Evolutionary conservation across 2,113 vertebrate genomes (phyloP), one percentile per base, ranked within the genome.

Genomic region (Odobenus rosmarus): DNA sequence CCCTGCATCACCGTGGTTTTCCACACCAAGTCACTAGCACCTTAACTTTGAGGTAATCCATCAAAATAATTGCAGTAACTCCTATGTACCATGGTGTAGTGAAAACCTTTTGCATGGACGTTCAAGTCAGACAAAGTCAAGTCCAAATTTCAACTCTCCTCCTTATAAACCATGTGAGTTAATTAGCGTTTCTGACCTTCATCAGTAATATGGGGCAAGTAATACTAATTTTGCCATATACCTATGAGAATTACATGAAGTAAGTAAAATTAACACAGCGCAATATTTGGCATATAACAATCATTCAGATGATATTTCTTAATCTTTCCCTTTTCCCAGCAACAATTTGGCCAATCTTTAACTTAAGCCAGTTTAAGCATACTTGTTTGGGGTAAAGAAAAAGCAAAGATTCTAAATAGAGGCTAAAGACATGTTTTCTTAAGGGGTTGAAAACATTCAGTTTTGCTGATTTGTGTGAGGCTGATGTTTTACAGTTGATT

Each of bases 401-500:
- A 77, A 69, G 19, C 19, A 71, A 71, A 24, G 5, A 88, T 84
- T 89, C 15, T 57, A 61, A 53, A 10, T 36, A 31, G 59, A 83
- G 6, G 19, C 19, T 53, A 26, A 72, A 92, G 71, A 51, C 31
- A 24, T 33, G 5, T 81, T 77, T 18, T 88, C 69, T 90, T 67
- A 80, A 80, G 36, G 69, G n/a, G 19, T 8, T 14, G 21, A 82
- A 21, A 74, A 23, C 36, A 6, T 91, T 64, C 39, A 53, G 21
- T 74, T 87, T 64, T 57, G 46, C 82, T 1, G 15, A 0, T 69
- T 62, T 79, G 19, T 80, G 55, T 93, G 69, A 94, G 31, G 19
- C 26, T 89, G 31, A 42, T 77, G 23, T 80, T 96, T 93, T 96
- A 31, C 26, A 24, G 19, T 96, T 89, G 21, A 36, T 90, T 59